phyloP scores from a whole-genome alignment of 2,797 vertebrate genomes.

The Poecilia gillii region DNA sequence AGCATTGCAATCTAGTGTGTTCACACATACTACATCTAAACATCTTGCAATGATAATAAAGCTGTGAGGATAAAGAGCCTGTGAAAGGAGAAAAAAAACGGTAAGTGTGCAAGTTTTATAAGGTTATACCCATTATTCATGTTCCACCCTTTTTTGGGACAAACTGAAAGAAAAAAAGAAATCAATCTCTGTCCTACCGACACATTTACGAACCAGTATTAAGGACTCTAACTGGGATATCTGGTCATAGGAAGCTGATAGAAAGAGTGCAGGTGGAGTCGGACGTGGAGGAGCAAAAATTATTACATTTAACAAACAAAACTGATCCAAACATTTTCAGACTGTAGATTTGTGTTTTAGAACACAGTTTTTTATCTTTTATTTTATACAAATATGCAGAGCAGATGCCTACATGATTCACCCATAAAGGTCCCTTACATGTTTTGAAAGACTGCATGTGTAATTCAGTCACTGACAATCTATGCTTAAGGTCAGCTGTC shows the following conservation, averaged over 20 bases:
- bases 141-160: background rate
- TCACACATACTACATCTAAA: background rate
- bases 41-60: background rate
- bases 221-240: too few species aligned
- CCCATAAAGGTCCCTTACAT: background rate
- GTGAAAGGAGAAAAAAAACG: background rate
- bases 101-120: background rate
- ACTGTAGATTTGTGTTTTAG: background rate
- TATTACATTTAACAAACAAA: slow-evolving; percentile 67
- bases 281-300: slow-evolving; percentile 39
- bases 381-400: background rate
- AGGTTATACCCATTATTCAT: background rate
- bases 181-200: too few species aligned
- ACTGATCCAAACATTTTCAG: background rate
- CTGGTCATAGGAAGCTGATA: background rate
- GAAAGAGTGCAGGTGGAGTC: background rate
- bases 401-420: background rate
- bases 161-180: background rate
- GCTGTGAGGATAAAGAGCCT: background rate
- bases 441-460: background rate
- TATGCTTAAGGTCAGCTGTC: background rate
- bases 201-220: background rate
- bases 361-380: background rate
- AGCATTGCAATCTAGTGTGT: background rate
- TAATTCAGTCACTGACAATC: background rate